Evolutionary conservation across 2,113 vertebrate species (phyloP), one percentile per base, ranked within the genome.

Genomic region (Echinops telfairi): DNA sequence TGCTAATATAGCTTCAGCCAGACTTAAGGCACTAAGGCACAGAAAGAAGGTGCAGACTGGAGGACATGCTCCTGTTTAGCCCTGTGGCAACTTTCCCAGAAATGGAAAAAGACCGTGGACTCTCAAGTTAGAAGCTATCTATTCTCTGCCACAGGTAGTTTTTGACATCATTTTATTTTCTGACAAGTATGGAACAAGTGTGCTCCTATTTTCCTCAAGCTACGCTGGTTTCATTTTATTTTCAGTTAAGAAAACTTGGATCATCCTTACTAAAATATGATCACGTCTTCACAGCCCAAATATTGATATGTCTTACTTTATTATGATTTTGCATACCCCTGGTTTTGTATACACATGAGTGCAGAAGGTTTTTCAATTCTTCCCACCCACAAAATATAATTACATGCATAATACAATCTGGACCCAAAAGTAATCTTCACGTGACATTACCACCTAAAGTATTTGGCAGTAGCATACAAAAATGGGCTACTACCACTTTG

Each of bases 161-260:
- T 93, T 85, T 73, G 0, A 22, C 27, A 83, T 77, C 92, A 76
- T 76, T 66, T 84, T 16, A 84, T 89, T 80, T 86, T 87, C 8
- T 91, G 14, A 38, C 12, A 73, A 83, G 73, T 80, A 76, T 83
- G 81, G 66, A 40, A 31, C 68, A 68, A 31, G 9, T 80, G 2
- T 85, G 15, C 71, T 79, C 1, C 64, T 40, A 66, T 73, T 86
- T 19, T 89, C 36, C 4, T 86, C 66, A 93, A 60, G 25, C 62
- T 89, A 94, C 36, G 57, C 19, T 85, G 38, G 16, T 70, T 77
- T 53, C 47, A 40, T 60, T 64, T 33, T 6, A 68, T 94, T 86
- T 79, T 12, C 60, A 80, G 76, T 86, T 86, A 10, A 81, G n/a
- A 83, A 92, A 33, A 6, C 1, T 71, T 64, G 38, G 47, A 58